Evolutionary conservation across 1,140 invertebrate genomes (phyloP).

Genomic region (Drosophila murphyi): DNA sequence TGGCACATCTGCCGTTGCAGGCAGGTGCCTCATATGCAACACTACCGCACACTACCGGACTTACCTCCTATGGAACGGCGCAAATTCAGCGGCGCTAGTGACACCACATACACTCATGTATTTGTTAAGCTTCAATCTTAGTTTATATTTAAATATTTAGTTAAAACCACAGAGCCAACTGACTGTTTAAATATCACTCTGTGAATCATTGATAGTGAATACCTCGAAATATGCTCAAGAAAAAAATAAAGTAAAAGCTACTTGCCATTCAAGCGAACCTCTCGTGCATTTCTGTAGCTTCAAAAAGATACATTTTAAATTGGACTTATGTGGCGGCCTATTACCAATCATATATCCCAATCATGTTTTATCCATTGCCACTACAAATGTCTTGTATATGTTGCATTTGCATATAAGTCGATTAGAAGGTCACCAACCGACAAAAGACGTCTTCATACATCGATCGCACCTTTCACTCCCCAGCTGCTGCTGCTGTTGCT

Average conservation of each 20-base stretch:
- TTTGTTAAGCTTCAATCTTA: conserved; percentile 29
- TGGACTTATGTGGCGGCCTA: conserved; percentile 38
- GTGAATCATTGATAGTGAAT: conserved; percentile 8
- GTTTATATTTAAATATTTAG: conserved; percentile 3
- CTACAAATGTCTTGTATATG: conserved; percentile 14
- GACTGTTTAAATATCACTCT: conserved; percentile 19
- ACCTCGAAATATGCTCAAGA: conserved; percentile 35
- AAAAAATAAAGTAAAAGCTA: conserved; percentile 57
- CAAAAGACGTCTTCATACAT: conserved; percentile 57
- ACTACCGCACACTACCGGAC: conserved; percentile 64
- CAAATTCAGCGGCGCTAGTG: conserved; percentile 69
- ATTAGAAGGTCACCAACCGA: conserved; percentile 54
- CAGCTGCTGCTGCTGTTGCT: background rate
- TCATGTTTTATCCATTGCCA: conserved; percentile 8
- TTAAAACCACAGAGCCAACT: conserved; percentile 10
- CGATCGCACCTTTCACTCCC: conserved; percentile 69
- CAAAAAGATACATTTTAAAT: conserved; percentile 10
- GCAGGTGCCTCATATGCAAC: conserved; percentile 73
- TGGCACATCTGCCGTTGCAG: conserved; percentile 72
- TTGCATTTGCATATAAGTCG: conserved; percentile 69
- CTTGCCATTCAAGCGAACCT: conserved; percentile 26
- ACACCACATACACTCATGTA: background rate
- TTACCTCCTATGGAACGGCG: conserved; percentile 76
- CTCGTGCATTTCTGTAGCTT: background rate
- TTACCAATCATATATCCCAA: conserved; percentile 12